Percentiles rank a stretch among this genome's conserved stretches.
Evolutionary conservation across 1,140 invertebrate species (phyloP).

Genomic region (Heliconius melpomene): DNA sequence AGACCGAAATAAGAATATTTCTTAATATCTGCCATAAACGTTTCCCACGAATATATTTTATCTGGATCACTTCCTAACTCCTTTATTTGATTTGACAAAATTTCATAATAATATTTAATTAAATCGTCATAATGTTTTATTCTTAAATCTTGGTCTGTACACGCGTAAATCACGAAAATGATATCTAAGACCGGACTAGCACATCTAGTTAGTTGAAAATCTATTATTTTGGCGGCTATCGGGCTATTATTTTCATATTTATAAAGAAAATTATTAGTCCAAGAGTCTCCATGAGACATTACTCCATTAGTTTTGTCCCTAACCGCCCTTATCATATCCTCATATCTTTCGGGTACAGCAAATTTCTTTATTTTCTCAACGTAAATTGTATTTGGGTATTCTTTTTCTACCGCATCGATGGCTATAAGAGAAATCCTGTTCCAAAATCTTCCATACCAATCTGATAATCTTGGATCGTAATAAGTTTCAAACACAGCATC

Average conservation of each 20-base stretch:
- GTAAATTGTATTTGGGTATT: constrained; percentile 83
- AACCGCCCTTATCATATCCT: constrained; percentile 61
- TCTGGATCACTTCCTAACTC: constrained; percentile 83
- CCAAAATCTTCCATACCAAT: constrained; percentile 85
- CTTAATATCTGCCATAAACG: constrained; percentile 81
- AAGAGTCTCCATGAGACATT: constrained; percentile 87
- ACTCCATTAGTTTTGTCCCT: constrained; percentile 75
- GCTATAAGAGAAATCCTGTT: constrained; percentile 80
- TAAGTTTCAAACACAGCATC: constrained; percentile 81
- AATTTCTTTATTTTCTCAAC: constrained; percentile 81
- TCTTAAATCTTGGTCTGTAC: constrained; percentile 82
- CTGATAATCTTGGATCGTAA: constrained; percentile 80
- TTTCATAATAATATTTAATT: constrained; percentile 82
- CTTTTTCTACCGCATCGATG: constrained; percentile 84
- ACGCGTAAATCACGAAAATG: constrained; percentile 84
- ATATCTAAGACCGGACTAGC: constrained; percentile 84
- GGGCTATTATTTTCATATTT: constrained; percentile 72
- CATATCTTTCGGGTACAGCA: constrained; percentile 73
- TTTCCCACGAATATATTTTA: constrained; percentile 81
- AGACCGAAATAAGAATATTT: constrained; percentile 84
- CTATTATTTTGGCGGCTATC: constrained; percentile 83
- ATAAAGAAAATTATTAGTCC: constrained; percentile 87
- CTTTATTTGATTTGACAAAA: constrained; percentile 80
- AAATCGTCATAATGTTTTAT: constrained; percentile 82
- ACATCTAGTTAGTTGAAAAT: constrained; percentile 86